Evolutionary conservation across 2,888 invertebrate species (phyloP), one percentile per base, ranked within the genome.

Genomic region (Metallyticus violacea): DNA sequence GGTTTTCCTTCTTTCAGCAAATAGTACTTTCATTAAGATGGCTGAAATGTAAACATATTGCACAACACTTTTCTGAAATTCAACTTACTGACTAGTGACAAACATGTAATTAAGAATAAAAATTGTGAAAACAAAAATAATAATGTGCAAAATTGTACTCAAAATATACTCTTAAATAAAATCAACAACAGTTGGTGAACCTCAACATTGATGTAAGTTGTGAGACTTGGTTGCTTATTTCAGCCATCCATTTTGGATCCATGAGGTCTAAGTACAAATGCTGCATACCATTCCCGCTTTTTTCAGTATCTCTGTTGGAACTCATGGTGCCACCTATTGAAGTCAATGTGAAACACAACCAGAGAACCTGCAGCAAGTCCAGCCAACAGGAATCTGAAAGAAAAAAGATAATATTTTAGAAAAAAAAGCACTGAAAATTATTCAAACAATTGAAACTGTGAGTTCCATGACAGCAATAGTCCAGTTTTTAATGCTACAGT

Each of bases 271-370:
- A 62, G 40, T 15, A 62, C 40, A 22, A 62, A 62, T 62, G 40
- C 40, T 62, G 40, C 40, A 62, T 62, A 62, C 40, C 40, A 62
- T 62, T 62, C 40, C 40, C 40, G 40, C 40, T 62, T 62, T 62
- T 62, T 78, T 94, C 94, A 98, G 94, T 98, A 98, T 90, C 98
- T 95, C 92, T 98, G 98, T 91, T 98, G 98, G 92, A 97, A 98
- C 92, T 98, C 98, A 92, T 98, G 98, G 92, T 98, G 98, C 98
- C 98, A 98, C 91, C 97, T 94, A 93, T 99, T 99, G 94, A 99
- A 99, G 93, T 99, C 99, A 92, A 99, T 99, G 93, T 99, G 99
- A 93, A 99, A 99, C 90, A 99, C 99, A 88, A 99, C 98, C 89
- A 99, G 96, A 85, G 99, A 99, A 85, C 99, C 99, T 89, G 99